These are phyloP conservation scores for Pseudoatta argentina DNA, from an alignment of 1,140 invertebrate species.

Conservation along the genomic window DNA sequence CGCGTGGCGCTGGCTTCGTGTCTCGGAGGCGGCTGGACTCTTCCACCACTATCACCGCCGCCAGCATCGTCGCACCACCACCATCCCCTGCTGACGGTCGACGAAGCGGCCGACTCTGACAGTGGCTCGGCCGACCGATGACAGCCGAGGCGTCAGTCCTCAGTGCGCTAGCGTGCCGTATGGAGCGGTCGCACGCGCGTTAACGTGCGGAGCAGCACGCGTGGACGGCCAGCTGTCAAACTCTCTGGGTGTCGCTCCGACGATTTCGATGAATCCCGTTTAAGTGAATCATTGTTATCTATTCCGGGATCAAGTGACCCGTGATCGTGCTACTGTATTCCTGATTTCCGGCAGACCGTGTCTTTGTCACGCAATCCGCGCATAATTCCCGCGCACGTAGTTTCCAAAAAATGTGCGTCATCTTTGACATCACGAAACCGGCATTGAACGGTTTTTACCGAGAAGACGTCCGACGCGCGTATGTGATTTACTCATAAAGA, in stretches of 20 bases:
- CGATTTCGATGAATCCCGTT: neutral
- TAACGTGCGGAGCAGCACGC: constrained; percentile 57
- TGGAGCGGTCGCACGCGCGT: constrained; percentile 40
- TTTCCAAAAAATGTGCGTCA: constrained; percentile 71
- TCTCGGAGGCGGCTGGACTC: constrained; percentile 57
- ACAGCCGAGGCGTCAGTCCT: constrained; percentile 70
- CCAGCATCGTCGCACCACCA: no score
- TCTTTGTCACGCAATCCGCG: neutral
- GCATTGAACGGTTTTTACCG: constrained; percentile 69
- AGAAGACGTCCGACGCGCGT: constrained; percentile 45
- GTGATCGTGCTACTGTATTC: neutral
- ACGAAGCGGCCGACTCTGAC: no score
- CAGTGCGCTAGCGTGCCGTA: constrained; percentile 68
- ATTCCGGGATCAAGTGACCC: constrained; percentile 2
- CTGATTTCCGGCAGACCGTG: neutral
- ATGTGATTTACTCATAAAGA: constrained; percentile 30
- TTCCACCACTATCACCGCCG: no score
- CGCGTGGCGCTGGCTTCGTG: constrained; percentile 69
- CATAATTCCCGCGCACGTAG: neutral
- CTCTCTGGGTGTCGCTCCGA: constrained; percentile 8
- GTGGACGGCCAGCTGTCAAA: constrained; percentile 78
- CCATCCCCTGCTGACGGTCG: no score
- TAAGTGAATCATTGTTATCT: neutral
- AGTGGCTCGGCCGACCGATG: constrained; percentile 60
- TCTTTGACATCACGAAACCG: constrained; percentile 49